Base-by-base conservation (phyloP, 2,888 invertebrate species). In the Diarsia mendica region DNA sequence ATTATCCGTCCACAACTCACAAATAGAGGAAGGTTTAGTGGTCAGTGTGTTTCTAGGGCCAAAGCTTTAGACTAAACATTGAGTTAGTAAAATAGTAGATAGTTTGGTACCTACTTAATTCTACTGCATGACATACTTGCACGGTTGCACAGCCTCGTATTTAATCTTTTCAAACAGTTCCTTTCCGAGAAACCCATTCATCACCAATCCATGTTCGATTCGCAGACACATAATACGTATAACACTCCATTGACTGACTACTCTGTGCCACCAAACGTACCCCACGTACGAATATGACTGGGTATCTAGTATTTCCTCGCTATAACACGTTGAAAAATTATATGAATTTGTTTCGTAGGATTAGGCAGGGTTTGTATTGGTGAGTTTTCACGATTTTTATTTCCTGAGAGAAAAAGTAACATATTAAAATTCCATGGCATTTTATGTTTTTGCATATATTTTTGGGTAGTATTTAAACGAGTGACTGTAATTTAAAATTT, bases 271-370 rank as follows among this genome's bases (percentile, higher is more conserved):
- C 23, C 33, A 67, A 77, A 83, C 67, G 74, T 72, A 76, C 75
- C 61, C 23, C 72, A 73, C 70, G 74, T 64, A 80, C 68, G 28
- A 74, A 85, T 80, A 82, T 82, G 76, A 84, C 84, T 82, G 76
- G 84, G 84, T 81, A 87, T 87, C 86, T 83, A 85, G 85, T 89
- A 89, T 87, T 83, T 87, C 83, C 71, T 83, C 81, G 74, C 77
- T 86, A 75, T 82, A 79, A 73, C 70, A 71, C 79, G 83, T 82
- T 89, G 91, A 92, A 90, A 91, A 90, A 91, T 90, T 84, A 86
- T 85, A 75, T 51, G 71, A 84, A 87, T 90, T 89, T 85, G 61
- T 77, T 80, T 44, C 53, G 44, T 13, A 72, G 48, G 23, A 69
- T 75, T 48, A 61, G 9, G 48, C 33, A 1, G 48, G 3, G 20